These are phyloP conservation scores for Phyllotreta striolata DNA, from an alignment of 2,888 invertebrate species.

Conservation along the genomic window DNA sequence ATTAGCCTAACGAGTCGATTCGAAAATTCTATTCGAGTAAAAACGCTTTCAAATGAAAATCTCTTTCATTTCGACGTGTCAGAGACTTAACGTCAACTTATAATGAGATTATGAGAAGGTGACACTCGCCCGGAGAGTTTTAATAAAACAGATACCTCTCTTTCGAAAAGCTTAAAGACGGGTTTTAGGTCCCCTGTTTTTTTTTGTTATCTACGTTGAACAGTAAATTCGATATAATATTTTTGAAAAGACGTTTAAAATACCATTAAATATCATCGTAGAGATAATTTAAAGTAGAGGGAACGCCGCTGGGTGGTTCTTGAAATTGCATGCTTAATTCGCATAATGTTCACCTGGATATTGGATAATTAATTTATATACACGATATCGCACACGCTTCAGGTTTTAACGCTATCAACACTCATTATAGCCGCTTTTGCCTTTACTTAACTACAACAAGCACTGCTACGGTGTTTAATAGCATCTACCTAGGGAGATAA, in stretches of 20 bases:
- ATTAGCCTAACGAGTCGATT: constrained; percentile 30
- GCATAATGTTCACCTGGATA: constrained; percentile 46
- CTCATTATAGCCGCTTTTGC: constrained; percentile 47
- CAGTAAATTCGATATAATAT: too few species aligned
- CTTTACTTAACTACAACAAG: constrained; percentile 21
- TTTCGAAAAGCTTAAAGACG: too few species aligned
- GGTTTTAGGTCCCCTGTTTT: too few species aligned
- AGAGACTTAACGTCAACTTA: constrained; percentile 27
- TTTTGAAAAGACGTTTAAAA: not conserved
- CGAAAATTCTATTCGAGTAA: constrained; percentile 30
- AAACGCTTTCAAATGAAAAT: constrained; percentile 24
- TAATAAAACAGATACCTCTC: too few species aligned
- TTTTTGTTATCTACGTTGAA: too few species aligned
- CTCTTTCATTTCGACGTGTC: constrained; percentile 22
- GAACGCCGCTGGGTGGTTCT: constrained; percentile 4
- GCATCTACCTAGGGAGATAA: too few species aligned
- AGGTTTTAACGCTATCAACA: constrained; percentile 51
- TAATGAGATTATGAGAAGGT: constrained; percentile 28
- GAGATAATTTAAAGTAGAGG: not conserved
- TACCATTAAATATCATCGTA: not conserved
- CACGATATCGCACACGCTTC: constrained; percentile 51
- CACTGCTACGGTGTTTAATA: not conserved
- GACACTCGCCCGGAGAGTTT: constrained; percentile 14
- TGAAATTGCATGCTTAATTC: constrained; percentile 45
- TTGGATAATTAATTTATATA: constrained; percentile 52